These are phyloP conservation scores for Meleagris gallopavo DNA, from an alignment of 2,113 vertebrate species.

Conservation along the genomic window DNA sequence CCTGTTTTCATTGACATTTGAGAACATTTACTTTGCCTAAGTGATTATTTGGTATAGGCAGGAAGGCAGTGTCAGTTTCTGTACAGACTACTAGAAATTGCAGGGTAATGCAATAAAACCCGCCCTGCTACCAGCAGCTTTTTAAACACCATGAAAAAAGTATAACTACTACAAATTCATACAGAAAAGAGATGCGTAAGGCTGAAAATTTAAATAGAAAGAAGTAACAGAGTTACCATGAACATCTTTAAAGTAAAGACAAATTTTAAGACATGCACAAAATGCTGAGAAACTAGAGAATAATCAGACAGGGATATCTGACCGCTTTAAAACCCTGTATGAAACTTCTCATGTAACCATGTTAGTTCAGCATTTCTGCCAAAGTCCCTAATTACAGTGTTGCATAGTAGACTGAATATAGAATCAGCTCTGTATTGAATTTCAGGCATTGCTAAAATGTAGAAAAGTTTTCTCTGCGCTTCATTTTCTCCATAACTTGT, in stretches of 20 bases:
- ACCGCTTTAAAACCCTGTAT: neutral
- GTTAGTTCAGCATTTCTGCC: neutral
- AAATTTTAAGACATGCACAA: neutral
- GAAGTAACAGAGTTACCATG: neutral
- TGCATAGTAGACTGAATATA: neutral
- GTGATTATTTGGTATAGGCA: neutral
- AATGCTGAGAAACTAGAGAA: neutral
- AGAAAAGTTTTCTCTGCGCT: neutral
- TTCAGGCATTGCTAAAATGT: rapidly evolving
- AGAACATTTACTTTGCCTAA: neutral
- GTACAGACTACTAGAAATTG: neutral
- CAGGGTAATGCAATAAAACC: neutral
- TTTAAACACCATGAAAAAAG: neutral
- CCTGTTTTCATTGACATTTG: neutral
- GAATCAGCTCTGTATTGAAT: neutral
- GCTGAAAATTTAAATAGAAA: neutral
- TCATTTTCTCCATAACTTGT: neutral
- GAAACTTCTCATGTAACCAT: neutral
- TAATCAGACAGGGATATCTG: neutral
- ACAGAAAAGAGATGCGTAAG: neutral
- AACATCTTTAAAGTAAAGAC: neutral
- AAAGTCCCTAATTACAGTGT: neutral
- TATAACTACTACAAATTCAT: neutral
- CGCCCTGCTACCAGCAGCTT: neutral
- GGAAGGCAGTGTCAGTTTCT: neutral